A percentile compares a stretch with the other conserved stretches of the same genome.
Conservation (phyloP, 2,113 vertebrate genomes). For the Embiotoca jacksoni region DNA sequence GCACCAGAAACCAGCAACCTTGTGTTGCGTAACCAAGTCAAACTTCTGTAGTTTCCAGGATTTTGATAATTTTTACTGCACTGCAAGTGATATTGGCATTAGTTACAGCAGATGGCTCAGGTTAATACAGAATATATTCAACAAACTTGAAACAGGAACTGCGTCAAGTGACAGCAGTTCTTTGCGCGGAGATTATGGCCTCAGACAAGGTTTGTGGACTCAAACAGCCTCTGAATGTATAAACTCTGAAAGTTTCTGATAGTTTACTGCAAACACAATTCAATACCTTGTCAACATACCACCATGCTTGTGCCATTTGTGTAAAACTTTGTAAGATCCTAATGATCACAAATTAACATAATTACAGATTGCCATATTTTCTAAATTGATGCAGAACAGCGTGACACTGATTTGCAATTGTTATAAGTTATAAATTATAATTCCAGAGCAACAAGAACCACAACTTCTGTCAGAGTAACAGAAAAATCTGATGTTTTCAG, state of each 20-base stretch:
- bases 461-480: not conserved
- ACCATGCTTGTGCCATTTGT: not conserved
- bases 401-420: not conserved
- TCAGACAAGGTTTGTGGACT: not conserved
- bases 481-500: not conserved
- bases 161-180: not conserved
- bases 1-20: slow-evolving; percentile 55
- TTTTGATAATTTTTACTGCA: slow-evolving; percentile 35
- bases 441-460: not conserved
- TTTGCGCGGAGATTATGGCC: not conserved
- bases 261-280: not conserved
- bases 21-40: slow-evolving; percentile 65
- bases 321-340: not conserved
- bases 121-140: slow-evolving; percentile 19
- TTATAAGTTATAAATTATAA: not conserved
- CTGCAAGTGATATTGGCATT: slow-evolving; percentile 39
- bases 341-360: slow-evolving; percentile 1
- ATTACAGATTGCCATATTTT: not conserved
- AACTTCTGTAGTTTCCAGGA: slow-evolving; percentile 57
- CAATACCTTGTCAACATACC: not conserved
- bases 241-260: slow-evolving; percentile 1
- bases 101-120: slow-evolving; percentile 29
- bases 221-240: not conserved
- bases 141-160: not conserved
- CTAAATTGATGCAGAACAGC: slow-evolving; percentile 2